phyloP scores from a whole-genome alignment of 2,888 invertebrate species.

The Peribatodes rhomboidaria region DNA sequence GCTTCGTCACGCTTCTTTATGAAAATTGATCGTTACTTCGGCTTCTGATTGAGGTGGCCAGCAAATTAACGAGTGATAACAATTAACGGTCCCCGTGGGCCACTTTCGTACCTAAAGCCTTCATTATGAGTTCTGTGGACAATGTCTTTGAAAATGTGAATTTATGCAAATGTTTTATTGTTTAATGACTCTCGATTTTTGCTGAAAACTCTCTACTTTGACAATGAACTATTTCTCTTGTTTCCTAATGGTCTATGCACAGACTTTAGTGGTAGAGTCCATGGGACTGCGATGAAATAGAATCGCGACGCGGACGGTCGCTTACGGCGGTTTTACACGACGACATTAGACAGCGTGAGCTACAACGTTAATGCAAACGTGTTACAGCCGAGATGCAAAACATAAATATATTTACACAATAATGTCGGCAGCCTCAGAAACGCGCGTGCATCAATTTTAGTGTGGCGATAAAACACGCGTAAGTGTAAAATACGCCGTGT shows the following conservation, averaged over 20 bases:
- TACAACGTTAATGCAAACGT: too few relatives aligned
- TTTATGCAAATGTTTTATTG: slow-evolving; percentile 61
- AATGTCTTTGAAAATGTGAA: slow-evolving; percentile 49
- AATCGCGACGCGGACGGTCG: neutral
- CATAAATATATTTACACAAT: too few relatives aligned
- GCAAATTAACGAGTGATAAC: slow-evolving; percentile 44
- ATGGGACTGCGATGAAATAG: neutral
- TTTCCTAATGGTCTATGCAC: slow-evolving; percentile 28
- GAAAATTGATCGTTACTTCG: slow-evolving; percentile 21
- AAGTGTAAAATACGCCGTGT: too few relatives aligned
- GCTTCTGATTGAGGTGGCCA: slow-evolving; percentile 28
- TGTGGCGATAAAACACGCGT: too few relatives aligned
- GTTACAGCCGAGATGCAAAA: too few relatives aligned
- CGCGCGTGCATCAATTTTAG: too few relatives aligned
- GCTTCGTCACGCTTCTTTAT: slow-evolving; percentile 57
- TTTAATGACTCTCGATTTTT: slow-evolving; percentile 51
- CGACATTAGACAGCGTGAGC: too few relatives aligned
- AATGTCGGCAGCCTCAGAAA: too few relatives aligned
- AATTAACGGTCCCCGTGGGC: slow-evolving; percentile 35
- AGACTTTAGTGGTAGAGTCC: neutral
- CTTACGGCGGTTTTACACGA: too few relatives aligned
- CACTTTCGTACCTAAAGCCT: slow-evolving; percentile 51
- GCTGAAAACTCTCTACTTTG: slow-evolving; percentile 36
- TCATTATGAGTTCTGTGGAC: slow-evolving; percentile 23
- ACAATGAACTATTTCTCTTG: slow-evolving; percentile 48